phyloP scores from a whole-genome alignment of 2,888 invertebrate species.

The Prenolepis imparis region DNA sequence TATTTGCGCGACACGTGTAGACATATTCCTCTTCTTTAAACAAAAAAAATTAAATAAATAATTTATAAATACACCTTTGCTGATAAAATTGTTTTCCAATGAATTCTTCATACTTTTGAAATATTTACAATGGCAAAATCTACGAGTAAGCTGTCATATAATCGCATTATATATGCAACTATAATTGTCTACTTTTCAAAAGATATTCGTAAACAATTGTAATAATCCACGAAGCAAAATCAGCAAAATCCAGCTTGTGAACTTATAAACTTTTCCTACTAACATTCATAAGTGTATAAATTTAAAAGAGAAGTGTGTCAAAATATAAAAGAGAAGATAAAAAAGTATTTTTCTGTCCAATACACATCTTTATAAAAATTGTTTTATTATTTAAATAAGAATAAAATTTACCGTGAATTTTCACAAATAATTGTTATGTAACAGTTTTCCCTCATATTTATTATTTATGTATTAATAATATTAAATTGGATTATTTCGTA shows the following conservation, averaged over 20 bases:
- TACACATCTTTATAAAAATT: not conserved
- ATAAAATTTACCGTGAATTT: not conserved
- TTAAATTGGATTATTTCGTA: not conserved
- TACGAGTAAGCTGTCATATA: not conserved
- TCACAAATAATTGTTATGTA: not conserved
- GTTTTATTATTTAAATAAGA: not conserved
- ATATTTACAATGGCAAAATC: not conserved
- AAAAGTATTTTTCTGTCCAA: not conserved
- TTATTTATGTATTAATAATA: not conserved
- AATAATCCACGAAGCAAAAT: not conserved
- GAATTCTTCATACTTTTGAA: slow-evolving; percentile 9
- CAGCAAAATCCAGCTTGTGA: not conserved
- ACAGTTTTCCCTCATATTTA: not conserved
- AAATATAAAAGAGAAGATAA: not conserved
- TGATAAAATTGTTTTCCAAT: not conserved
- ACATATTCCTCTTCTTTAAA: no score
- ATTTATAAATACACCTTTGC: not conserved
- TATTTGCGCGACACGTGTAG: not conserved
- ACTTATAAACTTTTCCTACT: not conserved
- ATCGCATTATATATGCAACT: not conserved
- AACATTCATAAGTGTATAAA: not conserved
- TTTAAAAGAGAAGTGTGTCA: not conserved
- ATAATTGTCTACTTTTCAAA: not conserved
- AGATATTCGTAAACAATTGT: not conserved
- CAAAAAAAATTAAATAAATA: not conserved